Evolutionary conservation across 2,113 vertebrate species (phyloP).

Genomic region (Electrona antarctica): DNA sequence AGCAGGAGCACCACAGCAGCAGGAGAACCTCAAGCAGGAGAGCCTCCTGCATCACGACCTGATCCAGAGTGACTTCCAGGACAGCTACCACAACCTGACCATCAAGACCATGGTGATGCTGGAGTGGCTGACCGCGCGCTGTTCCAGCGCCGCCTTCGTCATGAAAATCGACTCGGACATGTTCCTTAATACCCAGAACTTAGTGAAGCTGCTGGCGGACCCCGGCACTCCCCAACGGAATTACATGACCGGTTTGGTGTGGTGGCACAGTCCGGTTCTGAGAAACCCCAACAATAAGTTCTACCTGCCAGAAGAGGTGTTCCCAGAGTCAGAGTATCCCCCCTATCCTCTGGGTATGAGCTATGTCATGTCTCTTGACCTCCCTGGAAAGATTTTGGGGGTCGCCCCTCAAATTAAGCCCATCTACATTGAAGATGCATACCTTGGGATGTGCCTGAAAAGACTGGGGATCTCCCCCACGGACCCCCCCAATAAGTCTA

Average conservation of each 20-base stretch:
- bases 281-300: conserved; percentile 87
- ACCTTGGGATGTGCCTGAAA: conserved; percentile 74
- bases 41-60: conserved; percentile 67
- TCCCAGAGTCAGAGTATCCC: conserved; percentile 85
- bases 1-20: conserved; percentile 2
- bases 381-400: conserved; percentile 86
- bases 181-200: conserved; percentile 85
- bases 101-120: conserved; percentile 83
- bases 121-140: conserved; percentile 76
- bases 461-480: conserved; percentile 58
- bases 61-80: conserved; percentile 78
- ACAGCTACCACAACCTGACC: conserved; percentile 79
- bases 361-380: conserved; percentile 90
- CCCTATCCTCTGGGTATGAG: conserved; percentile 93
- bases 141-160: conserved; percentile 72
- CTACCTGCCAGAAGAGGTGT: conserved; percentile 86
- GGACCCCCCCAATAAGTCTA: background rate
- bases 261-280: conserved; percentile 86
- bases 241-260: conserved; percentile 90
- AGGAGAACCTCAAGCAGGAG: conserved; percentile 59
- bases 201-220: conserved; percentile 85
- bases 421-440: conserved; percentile 88
- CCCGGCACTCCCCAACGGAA: conserved; percentile 77
- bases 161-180: conserved; percentile 91
- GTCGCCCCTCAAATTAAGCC: conserved; percentile 84